Percentiles rank a stretch among this genome's conserved stretches.
These are phyloP conservation scores for Mythimna pallens DNA, from an alignment of 2,888 invertebrate genomes.

Conservation along the genomic window DNA sequence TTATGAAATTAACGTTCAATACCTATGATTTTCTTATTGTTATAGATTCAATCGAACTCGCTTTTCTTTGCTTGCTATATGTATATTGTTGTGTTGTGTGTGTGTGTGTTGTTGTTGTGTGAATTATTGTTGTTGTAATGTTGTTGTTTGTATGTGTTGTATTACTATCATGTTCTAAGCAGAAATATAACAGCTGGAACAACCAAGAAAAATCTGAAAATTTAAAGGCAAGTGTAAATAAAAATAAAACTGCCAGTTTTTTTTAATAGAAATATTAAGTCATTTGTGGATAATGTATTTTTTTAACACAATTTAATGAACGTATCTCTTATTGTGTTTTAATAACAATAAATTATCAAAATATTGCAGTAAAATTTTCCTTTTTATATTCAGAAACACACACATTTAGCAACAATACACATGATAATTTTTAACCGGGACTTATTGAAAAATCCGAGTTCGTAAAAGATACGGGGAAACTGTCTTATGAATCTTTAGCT, in stretches of 20 bases:
- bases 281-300: background rate
- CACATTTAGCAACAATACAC: too few relatives aligned
- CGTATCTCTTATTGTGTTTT: background rate
- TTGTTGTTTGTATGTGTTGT: too few relatives aligned
- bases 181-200: too few relatives aligned
- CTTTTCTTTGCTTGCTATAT: background rate
- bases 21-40: background rate
- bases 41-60: background rate
- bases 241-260: background rate
- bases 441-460: too few relatives aligned
- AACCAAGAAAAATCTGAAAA: too few relatives aligned
- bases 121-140: too few relatives aligned
- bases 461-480: background rate
- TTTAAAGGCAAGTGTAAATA: too few relatives aligned
- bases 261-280: too few relatives aligned
- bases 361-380: background rate
- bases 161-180: too few relatives aligned
- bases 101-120: too few relatives aligned
- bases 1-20: background rate
- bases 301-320: constrained; percentile 6
- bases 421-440: background rate
- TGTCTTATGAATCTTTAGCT: background rate
- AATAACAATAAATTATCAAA: constrained; percentile 6
- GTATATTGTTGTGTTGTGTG: too few relatives aligned
- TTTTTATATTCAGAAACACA: constrained; percentile 15